Evolutionary conservation across 2,113 vertebrate genomes (phyloP).

Genomic region (Sinocyclocheilus rhinocerous): DNA sequence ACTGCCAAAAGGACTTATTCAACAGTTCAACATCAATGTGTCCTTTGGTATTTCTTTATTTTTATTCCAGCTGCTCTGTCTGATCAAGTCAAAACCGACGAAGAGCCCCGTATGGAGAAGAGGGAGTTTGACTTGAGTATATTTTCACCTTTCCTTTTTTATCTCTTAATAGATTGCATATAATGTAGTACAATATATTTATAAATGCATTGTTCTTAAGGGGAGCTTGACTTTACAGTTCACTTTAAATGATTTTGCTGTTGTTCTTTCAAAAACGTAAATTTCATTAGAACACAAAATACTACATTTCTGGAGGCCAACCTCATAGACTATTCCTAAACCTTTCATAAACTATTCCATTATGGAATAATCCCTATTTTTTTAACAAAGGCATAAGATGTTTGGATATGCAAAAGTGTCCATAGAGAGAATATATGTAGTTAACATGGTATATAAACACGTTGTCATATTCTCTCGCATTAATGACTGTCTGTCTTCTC

Average conservation of each 20-base stretch:
- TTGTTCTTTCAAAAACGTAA: too few relatives aligned
- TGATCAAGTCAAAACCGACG: background rate
- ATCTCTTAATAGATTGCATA: background rate
- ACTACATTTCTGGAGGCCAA: too few relatives aligned
- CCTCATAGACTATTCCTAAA: too few relatives aligned
- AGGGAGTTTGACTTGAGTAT: background rate
- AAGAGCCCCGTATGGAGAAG: background rate
- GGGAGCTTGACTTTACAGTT: background rate
- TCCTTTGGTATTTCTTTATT: background rate
- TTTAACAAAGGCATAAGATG: background rate
- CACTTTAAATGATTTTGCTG: background rate
- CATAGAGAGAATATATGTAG: background rate
- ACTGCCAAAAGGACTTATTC: too few relatives aligned
- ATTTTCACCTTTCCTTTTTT: background rate
- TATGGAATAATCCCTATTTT: background rate
- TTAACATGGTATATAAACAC: background rate
- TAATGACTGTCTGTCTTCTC: background rate
- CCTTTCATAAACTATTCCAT: background rate
- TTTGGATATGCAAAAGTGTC: background rate
- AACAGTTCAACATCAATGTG: background rate
- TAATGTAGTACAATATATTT: background rate
- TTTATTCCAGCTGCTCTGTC: background rate
- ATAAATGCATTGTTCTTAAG: background rate
- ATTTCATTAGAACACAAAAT: too few relatives aligned
- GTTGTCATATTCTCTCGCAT: background rate